Conservation (phyloP, 2,888 invertebrate species). For the Artemia sinica region DNA sequence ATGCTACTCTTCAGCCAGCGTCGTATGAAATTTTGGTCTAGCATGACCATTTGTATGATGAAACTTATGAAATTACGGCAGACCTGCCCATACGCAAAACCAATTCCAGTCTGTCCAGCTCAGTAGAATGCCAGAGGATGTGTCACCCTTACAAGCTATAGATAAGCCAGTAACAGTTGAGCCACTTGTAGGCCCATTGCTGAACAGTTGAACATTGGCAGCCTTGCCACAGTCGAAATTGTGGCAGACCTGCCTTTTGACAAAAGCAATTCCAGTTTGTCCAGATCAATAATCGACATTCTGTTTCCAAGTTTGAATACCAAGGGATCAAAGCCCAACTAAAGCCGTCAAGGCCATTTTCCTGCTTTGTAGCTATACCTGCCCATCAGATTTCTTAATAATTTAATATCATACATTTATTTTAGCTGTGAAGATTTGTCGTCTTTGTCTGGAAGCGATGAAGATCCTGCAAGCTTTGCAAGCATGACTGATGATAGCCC, state of each 20-base stretch:
- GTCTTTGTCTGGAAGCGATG: background rate
- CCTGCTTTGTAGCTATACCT: background rate
- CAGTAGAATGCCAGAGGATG: background rate
- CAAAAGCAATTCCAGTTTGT: too few relatives aligned
- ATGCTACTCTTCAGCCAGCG: slow-evolving; percentile 2
- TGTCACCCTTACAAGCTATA: background rate
- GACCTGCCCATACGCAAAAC: background rate
- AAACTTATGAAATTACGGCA: background rate
- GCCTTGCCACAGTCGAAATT: too few relatives aligned
- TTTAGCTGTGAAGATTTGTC: background rate
- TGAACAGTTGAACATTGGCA: too few relatives aligned
- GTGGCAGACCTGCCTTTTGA: too few relatives aligned
- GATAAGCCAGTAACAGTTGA: background rate
- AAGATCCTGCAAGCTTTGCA: background rate
- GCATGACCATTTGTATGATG: background rate
- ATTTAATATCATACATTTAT: background rate
- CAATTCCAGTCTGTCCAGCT: background rate
- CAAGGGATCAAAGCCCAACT: too few relatives aligned
- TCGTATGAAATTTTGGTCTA: background rate
- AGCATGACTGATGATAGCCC: background rate
- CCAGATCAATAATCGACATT: too few relatives aligned
- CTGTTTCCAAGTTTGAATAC: too few relatives aligned
- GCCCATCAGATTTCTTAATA: background rate
- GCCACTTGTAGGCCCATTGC: too few relatives aligned
- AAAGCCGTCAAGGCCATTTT: too few relatives aligned